phyloP scores from a whole-genome alignment of 2,113 vertebrate species.

The Pelecanus crispus region DNA sequence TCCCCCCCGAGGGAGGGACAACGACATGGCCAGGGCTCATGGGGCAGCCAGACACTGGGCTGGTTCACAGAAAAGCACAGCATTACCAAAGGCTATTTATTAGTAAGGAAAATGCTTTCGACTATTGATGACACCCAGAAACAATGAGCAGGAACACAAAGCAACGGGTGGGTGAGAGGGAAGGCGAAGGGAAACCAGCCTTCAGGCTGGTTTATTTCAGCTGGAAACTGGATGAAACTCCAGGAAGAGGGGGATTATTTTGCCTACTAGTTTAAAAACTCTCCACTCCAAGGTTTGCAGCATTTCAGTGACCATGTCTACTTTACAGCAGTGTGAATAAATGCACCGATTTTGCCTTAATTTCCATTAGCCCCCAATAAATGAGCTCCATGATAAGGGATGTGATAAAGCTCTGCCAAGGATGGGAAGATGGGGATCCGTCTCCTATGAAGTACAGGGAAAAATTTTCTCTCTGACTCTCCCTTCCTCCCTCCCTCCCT shows the following conservation, averaged over 20 bases:
- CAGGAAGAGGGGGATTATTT: not conserved
- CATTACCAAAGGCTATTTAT: not conserved
- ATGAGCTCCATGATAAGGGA: not conserved
- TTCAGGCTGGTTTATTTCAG: conserved; percentile 20
- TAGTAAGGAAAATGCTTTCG: conserved; percentile 31
- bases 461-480: not conserved
- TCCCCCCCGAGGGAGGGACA: not conserved
- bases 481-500: not conserved
- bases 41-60: not conserved
- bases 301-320: not conserved
- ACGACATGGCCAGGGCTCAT: not conserved
- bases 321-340: not conserved
- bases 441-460: not conserved
- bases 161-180: conserved; percentile 20
- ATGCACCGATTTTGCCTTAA: not conserved
- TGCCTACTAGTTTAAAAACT: not conserved
- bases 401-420: not conserved
- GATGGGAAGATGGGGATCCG: not conserved
- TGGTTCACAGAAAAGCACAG: not conserved
- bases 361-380: not conserved
- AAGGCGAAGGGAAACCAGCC: not conserved
- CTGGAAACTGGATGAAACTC: not conserved
- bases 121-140: conserved; percentile 35
- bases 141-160: conserved; percentile 35
- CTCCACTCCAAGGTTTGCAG: rapidly evolving